phyloP scores from a whole-genome alignment of 2,888 invertebrate genomes.

The Tachina grossa region DNA sequence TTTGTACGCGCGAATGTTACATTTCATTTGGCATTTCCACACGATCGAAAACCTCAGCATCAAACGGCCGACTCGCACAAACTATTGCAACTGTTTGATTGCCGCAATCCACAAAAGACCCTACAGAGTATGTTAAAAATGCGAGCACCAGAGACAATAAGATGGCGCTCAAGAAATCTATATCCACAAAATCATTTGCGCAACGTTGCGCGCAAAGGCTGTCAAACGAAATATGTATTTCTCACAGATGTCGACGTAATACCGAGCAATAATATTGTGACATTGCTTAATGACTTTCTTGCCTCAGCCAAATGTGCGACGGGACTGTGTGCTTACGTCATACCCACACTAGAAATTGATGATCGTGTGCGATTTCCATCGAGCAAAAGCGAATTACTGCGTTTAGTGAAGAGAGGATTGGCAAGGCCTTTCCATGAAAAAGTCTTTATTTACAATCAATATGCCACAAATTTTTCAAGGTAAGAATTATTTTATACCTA shows the following conservation, averaged over 20 bases:
- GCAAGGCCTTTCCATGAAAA: constrained; percentile 95
- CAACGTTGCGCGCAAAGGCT: constrained; percentile 93
- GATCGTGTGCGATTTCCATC: constrained; percentile 89
- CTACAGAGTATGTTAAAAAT: constrained; percentile 85
- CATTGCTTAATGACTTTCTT: constrained; percentile 88
- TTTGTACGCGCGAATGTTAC: constrained; percentile 89
- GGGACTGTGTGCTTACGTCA: constrained; percentile 91
- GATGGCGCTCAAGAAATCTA: constrained; percentile 89
- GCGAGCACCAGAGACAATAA: constrained; percentile 86
- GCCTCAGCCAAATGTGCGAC: constrained; percentile 83
- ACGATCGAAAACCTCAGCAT: constrained; percentile 77
- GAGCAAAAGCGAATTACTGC: constrained; percentile 90
- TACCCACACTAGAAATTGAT: constrained; percentile 95
- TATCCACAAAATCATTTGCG: constrained; percentile 96
- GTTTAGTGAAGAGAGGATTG: constrained; percentile 89
- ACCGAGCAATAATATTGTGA: constrained; percentile 89
- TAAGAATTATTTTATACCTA: constrained; percentile 76
- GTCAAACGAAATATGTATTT: constrained; percentile 91
- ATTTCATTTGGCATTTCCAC: constrained; percentile 90
- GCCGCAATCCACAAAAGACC: constrained; percentile 87
- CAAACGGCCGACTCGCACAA: constrained; percentile 86
- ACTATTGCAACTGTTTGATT: constrained; percentile 86
- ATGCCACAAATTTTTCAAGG: constrained; percentile 94
- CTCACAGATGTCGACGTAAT: constrained; percentile 95
- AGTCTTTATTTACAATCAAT: constrained; percentile 96